These are phyloP conservation scores for Pao palembangensis DNA, from an alignment of 2,113 vertebrate species.

Conservation along the genomic window DNA sequence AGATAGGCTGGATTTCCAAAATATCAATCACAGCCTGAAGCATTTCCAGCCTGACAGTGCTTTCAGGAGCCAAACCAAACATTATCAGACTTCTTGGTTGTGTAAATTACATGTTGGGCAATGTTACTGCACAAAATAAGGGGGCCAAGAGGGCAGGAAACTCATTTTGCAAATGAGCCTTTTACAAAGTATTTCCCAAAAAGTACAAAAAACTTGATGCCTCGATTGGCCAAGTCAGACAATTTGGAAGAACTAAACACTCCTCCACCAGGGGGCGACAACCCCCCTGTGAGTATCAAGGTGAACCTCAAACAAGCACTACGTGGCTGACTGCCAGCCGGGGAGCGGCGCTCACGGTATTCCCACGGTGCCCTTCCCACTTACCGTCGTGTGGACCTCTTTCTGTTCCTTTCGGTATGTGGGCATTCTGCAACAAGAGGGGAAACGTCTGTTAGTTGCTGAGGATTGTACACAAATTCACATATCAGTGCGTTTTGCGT, in stretches of 20 bases:
- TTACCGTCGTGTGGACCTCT: constrained; percentile 75
- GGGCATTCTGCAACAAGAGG: constrained; percentile 71
- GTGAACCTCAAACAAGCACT: constrained; percentile 44
- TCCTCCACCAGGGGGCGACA: constrained; percentile 56
- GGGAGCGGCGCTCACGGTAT: constrained; percentile 41
- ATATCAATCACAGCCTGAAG: constrained; percentile 36
- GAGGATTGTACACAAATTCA: constrained; percentile 33
- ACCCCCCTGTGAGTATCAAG: constrained; percentile 40
- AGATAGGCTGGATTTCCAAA: constrained; percentile 39
- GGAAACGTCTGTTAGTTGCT: constrained; percentile 29
- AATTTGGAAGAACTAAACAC: neutral
- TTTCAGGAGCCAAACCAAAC: constrained; percentile 53
- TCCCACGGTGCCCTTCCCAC: constrained; percentile 64
- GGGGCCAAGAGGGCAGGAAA: constrained; percentile 53
- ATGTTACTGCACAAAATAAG: constrained; percentile 55
- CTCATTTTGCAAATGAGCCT: constrained; percentile 47
- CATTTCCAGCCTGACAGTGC: constrained; percentile 22
- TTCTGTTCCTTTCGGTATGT: constrained; percentile 74
- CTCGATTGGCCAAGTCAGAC: neutral
- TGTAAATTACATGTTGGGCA: constrained; percentile 60
- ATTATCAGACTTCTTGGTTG: constrained; percentile 52
- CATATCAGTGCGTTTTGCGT: neutral
- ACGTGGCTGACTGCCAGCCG: constrained; percentile 44
- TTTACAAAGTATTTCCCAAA: constrained; percentile 44
- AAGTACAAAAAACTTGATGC: constrained; percentile 16